Base-by-base conservation (phyloP, 2,113 vertebrate species). In the Aspiorhynchus laticeps region DNA sequence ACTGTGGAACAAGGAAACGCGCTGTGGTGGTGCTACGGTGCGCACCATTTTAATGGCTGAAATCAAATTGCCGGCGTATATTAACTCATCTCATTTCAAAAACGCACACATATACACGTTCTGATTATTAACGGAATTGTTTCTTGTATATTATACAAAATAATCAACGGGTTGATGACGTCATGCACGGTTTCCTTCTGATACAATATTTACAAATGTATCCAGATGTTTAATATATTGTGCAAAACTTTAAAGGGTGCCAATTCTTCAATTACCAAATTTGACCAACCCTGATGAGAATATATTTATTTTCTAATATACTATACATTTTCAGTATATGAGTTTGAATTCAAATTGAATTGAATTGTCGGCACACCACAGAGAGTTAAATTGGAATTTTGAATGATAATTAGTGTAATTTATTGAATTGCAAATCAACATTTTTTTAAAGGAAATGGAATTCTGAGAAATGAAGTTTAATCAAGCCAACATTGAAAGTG, bases 81-180 rank as follows among this genome's bases (percentile, higher is more conserved):
- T 75, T 75, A 38, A 24, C n/a, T 46, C 8, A 26, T 63, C 24
- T 28, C 6, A 28, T 81, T 81, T 43, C 19, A 6, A 41, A 80
- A 80, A 59, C 2, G 53, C 10, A 19, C 46, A 78, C 76, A 53
- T 51, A 53, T 53, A 78, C 8, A n/a, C 6, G 33, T 56, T 56
- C n/a, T 59, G 63, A 80, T 84, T 76, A 86, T 86, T 79, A 86
- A 79, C 15, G 28, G 65, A 74, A 59, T 14, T 73, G 63, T 69
- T 86, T 86, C 48, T 31, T 65, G 53, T 33, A 84, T 84, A 79
- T 41, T 84, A 61, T 53, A 53, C 0, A 46, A 83, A 71, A n/a
- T 21, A 46, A 14, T 75, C 21, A n/a, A 24, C 1, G 2, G 15
- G 65, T 31, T 67, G 63, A 67, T 31, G 63, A 65, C 12, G 4